Percentiles rank a stretch among this genome's conserved stretches.
Evolutionary conservation across 2,888 invertebrate genomes (phyloP).

Genomic region (Empis stercorea): DNA sequence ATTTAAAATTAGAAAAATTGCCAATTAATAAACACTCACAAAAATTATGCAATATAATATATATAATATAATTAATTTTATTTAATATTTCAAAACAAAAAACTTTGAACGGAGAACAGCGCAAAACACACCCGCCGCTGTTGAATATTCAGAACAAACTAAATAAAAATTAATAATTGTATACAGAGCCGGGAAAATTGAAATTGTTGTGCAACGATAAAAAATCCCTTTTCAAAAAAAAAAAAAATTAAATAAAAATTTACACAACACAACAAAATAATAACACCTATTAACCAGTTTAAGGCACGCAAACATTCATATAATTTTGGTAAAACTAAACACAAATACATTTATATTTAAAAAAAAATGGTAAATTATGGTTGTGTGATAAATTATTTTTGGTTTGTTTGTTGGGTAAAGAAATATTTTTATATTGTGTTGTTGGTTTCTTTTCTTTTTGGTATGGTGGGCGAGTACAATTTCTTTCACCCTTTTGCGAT

Average conservation of each 20-base stretch:
- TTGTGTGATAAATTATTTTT: neutral
- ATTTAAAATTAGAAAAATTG: too few species aligned
- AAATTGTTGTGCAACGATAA: neutral
- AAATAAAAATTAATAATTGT: slow-evolving; percentile 3
- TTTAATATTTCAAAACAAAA: too few species aligned
- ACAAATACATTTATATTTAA: too few species aligned
- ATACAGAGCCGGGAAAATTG: slow-evolving; percentile 1
- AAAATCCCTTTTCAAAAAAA: neutral
- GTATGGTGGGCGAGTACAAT: slow-evolving; percentile 9
- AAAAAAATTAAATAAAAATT: neutral
- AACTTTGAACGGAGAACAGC: slow-evolving; percentile 2
- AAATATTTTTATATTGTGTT: neutral
- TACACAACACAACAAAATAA: too few species aligned
- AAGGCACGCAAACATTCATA: too few species aligned
- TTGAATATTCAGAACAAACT: slow-evolving; percentile 9
- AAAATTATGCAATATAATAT: too few species aligned
- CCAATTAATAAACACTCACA: too few species aligned
- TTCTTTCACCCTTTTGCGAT: slow-evolving; percentile 1
- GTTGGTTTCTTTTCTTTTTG: neutral
- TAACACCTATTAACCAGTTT: too few species aligned
- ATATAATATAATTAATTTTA: too few species aligned
- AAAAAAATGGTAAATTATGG: too few species aligned
- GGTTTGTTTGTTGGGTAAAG: neutral
- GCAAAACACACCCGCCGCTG: slow-evolving; percentile 3
- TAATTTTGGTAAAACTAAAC: too few species aligned